Evolutionary conservation across 2,797 vertebrate genomes (phyloP).

Genomic region (Onychomys torridus): DNA sequence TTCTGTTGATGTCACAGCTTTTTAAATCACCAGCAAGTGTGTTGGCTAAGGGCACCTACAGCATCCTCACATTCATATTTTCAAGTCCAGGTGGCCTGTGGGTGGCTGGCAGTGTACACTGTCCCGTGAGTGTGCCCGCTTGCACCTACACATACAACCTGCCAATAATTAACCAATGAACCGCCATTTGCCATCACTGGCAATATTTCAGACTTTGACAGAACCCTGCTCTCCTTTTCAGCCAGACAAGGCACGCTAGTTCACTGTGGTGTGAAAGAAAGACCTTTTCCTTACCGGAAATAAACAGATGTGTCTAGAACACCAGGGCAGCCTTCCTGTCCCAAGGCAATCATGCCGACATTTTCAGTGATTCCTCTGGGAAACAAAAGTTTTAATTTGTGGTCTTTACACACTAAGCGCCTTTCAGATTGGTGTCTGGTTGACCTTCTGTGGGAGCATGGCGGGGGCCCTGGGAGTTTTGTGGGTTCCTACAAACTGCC

Average conservation of each 20-base stretch:
- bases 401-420: neutral
- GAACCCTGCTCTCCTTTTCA: neutral
- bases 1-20: neutral
- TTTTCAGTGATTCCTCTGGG: neutral
- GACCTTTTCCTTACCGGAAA: neutral
- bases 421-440: neutral
- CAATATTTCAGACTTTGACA: slow-evolving; percentile 23
- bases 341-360: neutral
- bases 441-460: neutral
- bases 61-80: neutral
- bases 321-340: neutral
- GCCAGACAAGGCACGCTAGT: neutral
- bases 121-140: too few species aligned
- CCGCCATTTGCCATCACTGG: neutral
- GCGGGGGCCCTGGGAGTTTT: neutral
- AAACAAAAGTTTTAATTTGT: neutral
- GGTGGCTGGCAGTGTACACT: neutral
- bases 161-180: neutral
- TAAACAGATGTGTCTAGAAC: neutral
- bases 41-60: neutral
- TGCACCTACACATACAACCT: neutral
- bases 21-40: neutral
- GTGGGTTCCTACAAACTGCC: neutral
- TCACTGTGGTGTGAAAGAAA: neutral
- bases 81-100: neutral